A percentile compares a stretch with the other conserved stretches of the same genome.
Evolutionary conservation across 2,797 vertebrate genomes (phyloP).

Genomic region (Garrulus glandarius): DNA sequence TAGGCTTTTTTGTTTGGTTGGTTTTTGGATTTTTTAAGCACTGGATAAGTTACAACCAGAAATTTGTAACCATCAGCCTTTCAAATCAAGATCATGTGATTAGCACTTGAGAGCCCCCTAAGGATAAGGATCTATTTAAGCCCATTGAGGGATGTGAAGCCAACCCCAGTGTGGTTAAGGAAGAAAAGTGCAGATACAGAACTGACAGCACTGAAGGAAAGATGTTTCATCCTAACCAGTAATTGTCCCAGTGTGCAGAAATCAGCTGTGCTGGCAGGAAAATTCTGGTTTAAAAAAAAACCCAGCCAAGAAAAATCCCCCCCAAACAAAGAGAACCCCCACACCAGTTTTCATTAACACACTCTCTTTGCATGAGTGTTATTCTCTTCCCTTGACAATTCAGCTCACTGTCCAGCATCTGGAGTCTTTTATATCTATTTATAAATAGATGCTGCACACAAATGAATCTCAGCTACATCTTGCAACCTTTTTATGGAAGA

Average conservation of each 20-base stretch:
- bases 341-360: not conserved
- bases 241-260: not conserved
- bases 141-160: not conserved
- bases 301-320: not conserved
- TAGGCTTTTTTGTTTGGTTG: too few species aligned
- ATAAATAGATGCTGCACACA: not conserved
- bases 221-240: not conserved
- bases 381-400: not conserved
- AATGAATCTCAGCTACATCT: not conserved
- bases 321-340: not conserved
- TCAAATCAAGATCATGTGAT: not conserved
- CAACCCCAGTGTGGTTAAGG: not conserved
- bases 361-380: not conserved
- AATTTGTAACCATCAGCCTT: not conserved
- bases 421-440: not conserved
- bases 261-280: not conserved
- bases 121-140: not conserved
- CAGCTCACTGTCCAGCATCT: not conserved
- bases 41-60: not conserved
- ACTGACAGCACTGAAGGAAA: not conserved
- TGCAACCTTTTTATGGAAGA: not conserved
- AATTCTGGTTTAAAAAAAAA: not conserved
- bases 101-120: not conserved
- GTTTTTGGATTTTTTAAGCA: not conserved
- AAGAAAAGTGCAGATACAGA: not conserved